These are phyloP conservation scores for Opisthocomus hoazin DNA, from an alignment of 2,113 vertebrate genomes.

Conservation along the genomic window DNA sequence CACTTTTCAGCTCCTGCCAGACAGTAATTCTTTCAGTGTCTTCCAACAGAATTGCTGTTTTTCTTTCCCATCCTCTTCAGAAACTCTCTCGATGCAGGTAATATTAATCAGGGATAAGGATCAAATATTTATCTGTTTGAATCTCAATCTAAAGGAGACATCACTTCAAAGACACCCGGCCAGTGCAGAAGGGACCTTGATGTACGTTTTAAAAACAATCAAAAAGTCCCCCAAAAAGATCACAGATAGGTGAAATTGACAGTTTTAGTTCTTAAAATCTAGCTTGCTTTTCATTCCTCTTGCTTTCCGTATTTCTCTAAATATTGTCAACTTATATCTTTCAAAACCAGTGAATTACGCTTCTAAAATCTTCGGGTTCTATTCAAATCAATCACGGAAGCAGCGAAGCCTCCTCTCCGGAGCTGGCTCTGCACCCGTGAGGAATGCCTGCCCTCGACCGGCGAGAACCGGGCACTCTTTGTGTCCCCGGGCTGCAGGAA, in stretches of 20 bases:
- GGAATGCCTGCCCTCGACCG: fast-evolving
- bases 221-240: neutral
- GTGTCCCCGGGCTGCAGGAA: neutral
- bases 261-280: neutral
- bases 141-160: neutral
- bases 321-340: fast-evolving
- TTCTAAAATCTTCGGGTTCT: fast-evolving
- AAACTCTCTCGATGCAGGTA: neutral
- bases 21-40: neutral
- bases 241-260: fast-evolving
- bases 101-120: neutral
- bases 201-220: fast-evolving
- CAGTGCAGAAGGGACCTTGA: fast-evolving
- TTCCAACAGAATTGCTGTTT: neutral
- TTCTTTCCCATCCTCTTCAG: neutral
- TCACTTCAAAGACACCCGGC: neutral
- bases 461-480: neutral
- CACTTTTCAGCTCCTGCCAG: neutral
- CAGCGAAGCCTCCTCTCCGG: fast-evolving
- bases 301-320: neutral
- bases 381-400: fast-evolving
- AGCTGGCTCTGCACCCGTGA: fast-evolving
- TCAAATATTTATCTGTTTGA: neutral
- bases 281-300: neutral
- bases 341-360: fast-evolving